A percentile compares a stretch with the other conserved stretches of the same genome.
These are phyloP conservation scores for Microcebus ravelobensis DNA, from an alignment of 2,113 vertebrate genomes.

Conservation along the genomic window DNA sequence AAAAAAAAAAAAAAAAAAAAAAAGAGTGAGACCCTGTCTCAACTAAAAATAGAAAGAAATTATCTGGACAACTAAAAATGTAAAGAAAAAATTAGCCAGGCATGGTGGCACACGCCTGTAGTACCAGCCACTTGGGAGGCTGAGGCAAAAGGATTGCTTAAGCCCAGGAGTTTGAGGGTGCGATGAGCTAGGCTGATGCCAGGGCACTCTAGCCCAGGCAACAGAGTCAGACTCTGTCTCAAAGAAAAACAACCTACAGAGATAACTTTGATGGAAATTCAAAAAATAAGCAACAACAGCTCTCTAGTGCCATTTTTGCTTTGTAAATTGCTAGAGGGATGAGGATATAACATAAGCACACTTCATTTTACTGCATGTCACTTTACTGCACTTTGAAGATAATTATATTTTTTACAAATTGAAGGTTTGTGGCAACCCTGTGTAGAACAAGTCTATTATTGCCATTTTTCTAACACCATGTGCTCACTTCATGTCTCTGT, in stretches of 20 bases:
- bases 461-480: neutral
- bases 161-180: too few relatives aligned
- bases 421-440: neutral
- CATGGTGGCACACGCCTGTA: too few relatives aligned
- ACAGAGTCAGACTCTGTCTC: too few relatives aligned
- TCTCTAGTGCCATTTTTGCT: neutral
- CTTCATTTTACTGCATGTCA: neutral
- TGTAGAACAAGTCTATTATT: neutral
- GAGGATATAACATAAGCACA: neutral
- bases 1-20: too few relatives aligned
- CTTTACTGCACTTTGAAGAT: neutral
- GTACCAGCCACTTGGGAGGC: too few relatives aligned
- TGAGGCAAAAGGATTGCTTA: too few relatives aligned
- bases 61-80: too few relatives aligned
- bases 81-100: too few relatives aligned
- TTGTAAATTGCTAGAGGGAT: constrained; percentile 2
- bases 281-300: neutral
- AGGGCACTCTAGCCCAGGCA: too few relatives aligned
- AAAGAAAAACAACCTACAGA: neutral
- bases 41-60: too few relatives aligned
- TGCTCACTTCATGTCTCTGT: neutral
- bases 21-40: too few relatives aligned
- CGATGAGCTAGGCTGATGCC: too few relatives aligned
- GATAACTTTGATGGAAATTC: neutral
- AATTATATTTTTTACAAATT: neutral